These are phyloP conservation scores for Machaerirhynchus nigripectus DNA, from an alignment of 2,113 vertebrate species.

Conservation along the genomic window DNA sequence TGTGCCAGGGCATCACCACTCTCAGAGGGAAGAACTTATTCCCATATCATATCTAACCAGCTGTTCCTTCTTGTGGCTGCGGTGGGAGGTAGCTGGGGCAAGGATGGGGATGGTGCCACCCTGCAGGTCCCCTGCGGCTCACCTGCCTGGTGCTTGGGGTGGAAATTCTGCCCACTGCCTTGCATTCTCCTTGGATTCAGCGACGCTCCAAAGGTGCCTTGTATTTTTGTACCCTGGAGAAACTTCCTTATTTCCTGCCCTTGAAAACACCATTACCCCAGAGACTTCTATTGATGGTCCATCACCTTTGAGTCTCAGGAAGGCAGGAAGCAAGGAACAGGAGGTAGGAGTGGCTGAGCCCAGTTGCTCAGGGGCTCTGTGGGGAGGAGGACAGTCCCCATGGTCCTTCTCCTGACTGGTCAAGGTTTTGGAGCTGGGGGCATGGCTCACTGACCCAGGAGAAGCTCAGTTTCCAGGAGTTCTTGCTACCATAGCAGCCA, in stretches of 20 bases:
- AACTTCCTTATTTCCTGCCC: neutral
- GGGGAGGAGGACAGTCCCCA: neutral
- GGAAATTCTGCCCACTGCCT: neutral
- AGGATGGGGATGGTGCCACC: neutral
- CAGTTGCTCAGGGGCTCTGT: neutral
- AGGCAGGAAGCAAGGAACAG: neutral
- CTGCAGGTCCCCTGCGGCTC: neutral
- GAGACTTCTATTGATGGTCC: neutral
- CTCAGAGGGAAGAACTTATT: neutral
- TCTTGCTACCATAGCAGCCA: neutral
- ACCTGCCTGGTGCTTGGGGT: neutral
- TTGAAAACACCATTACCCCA: neutral
- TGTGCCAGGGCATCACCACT: neutral
- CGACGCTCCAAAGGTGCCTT: neutral
- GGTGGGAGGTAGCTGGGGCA: neutral
- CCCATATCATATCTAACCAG: neutral
- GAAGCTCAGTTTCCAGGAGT: neutral
- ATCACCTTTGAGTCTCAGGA: neutral
- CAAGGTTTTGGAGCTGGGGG: neutral
- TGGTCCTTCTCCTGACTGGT: neutral
- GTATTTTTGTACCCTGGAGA: neutral
- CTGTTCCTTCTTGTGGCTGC: neutral
- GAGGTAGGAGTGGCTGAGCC: neutral
- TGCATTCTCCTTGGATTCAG: neutral
- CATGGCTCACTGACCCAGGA: neutral